These are phyloP conservation scores for Neoscelio sp. DNA, from an alignment of 2,888 invertebrate species.

Conservation along the genomic window DNA sequence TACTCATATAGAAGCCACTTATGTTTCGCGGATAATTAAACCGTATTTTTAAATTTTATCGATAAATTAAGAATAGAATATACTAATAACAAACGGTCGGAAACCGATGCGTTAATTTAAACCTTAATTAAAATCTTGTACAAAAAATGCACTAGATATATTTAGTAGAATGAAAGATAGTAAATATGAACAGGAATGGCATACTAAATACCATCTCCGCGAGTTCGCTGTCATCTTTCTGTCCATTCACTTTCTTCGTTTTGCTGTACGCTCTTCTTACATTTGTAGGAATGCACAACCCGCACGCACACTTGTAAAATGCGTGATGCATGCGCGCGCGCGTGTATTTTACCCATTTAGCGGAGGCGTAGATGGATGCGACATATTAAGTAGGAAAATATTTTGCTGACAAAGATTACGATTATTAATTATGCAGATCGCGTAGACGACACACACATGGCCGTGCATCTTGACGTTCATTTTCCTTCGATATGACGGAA, in stretches of 20 bases:
- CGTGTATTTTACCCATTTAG: conserved; percentile 45
- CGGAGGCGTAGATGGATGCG: conserved; percentile 68
- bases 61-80: too few species aligned
- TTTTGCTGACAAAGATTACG: conserved; percentile 58
- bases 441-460: conserved; percentile 61
- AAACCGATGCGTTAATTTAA: conserved; percentile 53
- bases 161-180: conserved; percentile 62
- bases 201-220: conserved; percentile 38
- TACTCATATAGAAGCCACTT: too few species aligned
- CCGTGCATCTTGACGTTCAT: conserved; percentile 50
- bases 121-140: conserved; percentile 58
- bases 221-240: conserved; percentile 22
- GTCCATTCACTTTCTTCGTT: conserved; percentile 6
- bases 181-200: conserved; percentile 57
- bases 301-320: conserved; percentile 34
- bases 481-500: conserved; percentile 63
- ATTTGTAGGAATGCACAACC: conserved; percentile 12
- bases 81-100: conserved; percentile 44
- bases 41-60: too few species aligned
- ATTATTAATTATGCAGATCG: conserved; percentile 61
- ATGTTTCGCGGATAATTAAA: too few species aligned
- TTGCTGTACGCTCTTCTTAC: conserved; percentile 19
- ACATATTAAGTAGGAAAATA: conserved; percentile 64
- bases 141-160: conserved; percentile 52
- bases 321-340: conserved; percentile 2